Base-by-base conservation (phyloP, 1,140 invertebrate genomes). In the Sipha flava region DNA sequence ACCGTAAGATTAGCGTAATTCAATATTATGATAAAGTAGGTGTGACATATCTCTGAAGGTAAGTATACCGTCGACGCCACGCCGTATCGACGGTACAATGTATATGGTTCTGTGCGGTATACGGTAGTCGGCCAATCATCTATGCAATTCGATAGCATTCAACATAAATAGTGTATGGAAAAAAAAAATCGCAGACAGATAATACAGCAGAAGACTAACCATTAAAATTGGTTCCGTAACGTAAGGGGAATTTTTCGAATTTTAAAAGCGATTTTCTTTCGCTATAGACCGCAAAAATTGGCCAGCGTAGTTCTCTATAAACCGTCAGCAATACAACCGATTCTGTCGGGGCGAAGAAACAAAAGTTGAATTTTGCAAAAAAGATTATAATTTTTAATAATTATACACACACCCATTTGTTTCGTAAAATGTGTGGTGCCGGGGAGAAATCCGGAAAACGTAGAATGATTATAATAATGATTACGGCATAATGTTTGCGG, bases 21-120 rank as follows among this genome's bases (percentile, higher is more conserved):
- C 64, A 66, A 66, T 66, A 66, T 66, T 66, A 66, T 26, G 64
- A 66, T 66, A 66, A 40, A 66, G 64, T 37, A 66, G 64, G 64
- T 66, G 64, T 66, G 64, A 66, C 64, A 66, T 66, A 40, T 34
- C 64, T 66, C 14, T 40, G 31, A 23, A 23, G 37, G 34, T 37
- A 40, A 66, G 43, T 66, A 66, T 66, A n/a, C 26, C 29, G 57
- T 59, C 14, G 54, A 18, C 54, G 26, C n/a, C n/a, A 26, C 26
- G 26, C 5, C 23, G 23, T 57, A 29, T 57, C 14, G 57, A 1
- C 29, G 18, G 31, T 31, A 57, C 29, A 26, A 57, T 57, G 16
- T 26, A 26, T 23, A 31, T 18, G 16, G 29, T 29, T 29, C 9
- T 54, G n/a, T n/a, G n/a, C n/a, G n/a, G n/a, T 52, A 7, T 54